Conservation (phyloP, 2,888 invertebrate species). For the Meteorus colon region DNA sequence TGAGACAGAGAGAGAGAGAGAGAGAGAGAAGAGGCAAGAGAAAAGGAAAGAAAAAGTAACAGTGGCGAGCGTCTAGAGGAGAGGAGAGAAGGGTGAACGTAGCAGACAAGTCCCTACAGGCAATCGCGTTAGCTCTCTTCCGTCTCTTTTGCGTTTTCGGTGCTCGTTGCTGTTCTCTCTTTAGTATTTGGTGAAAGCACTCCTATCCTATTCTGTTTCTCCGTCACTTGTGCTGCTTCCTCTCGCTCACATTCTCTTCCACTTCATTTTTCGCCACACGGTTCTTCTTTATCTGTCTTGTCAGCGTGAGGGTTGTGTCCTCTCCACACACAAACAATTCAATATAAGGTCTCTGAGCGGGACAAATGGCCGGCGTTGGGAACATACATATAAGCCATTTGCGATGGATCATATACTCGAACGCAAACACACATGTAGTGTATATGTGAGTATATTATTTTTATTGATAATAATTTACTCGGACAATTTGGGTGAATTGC, state of each 20-base stretch:
- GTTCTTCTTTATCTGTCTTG: conserved; percentile 1
- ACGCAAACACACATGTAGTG: too few species aligned
- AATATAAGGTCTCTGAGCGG: conserved; percentile 21
- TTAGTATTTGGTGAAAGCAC: too few species aligned
- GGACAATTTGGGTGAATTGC: conserved; percentile 2
- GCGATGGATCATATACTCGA: not conserved
- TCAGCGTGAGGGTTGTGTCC: too few species aligned
- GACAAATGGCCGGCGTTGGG: conserved; percentile 30
- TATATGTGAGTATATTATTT: not conserved
- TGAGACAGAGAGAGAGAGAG: too few species aligned
- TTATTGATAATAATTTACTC: conserved; percentile 32
- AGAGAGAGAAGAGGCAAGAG: too few species aligned
- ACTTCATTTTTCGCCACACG: conserved; percentile 28
- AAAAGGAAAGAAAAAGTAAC: conserved; percentile 42
- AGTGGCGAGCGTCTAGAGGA: conserved; percentile 7
- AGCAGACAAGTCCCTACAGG: not conserved
- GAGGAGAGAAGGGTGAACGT: not conserved
- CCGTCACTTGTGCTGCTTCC: not conserved
- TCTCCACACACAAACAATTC: conserved; percentile 21
- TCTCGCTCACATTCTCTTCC: not conserved
- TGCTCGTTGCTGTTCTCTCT: not conserved
- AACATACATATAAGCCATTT: not conserved
- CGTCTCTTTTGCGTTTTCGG: too few species aligned
- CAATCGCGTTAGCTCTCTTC: not conserved
- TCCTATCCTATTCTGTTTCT: too few species aligned